Evolutionary conservation across 2,113 vertebrate species (phyloP), one percentile per base, ranked within the genome.

Genomic region (Hypanus sabinus): DNA sequence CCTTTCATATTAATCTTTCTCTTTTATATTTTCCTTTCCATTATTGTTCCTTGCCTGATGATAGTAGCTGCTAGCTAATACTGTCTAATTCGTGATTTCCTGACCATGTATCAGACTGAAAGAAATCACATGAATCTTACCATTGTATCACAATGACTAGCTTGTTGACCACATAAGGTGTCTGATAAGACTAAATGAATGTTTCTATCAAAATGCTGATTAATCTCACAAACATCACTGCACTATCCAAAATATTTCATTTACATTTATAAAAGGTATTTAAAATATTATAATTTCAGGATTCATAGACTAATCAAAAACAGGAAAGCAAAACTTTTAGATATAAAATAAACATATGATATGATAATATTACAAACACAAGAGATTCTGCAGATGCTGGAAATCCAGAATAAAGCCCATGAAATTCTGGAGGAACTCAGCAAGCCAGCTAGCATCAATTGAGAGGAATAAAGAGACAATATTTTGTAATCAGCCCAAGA

Each of bases 1-100:
- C 96, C 96, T 96, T 96, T 96, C 96, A 96, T 97, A 96, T 96
- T 96, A 95, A 93, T 95, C 96, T 97, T 97, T 97, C 96, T 97
- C 97, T 97, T 97, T 97, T 97, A 97, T 96, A 96, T 96, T 97
- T 96, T 96, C 95, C 96, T 96, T 95, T 96, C 62, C 68, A 81
- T 85, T 94, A 95, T 93, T 73, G 38, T 12, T 93, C 22, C 0
- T 46, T 55, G 33, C 24, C 68, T 55, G 33, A 46, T 93, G 38
- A 55, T 73, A 70, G 93, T 94, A 94, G 95, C 96, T 95, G 94
- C 94, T 93, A 95, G 96, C 95, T 94, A 94, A 94, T 95, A 93
- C 83, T 81, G 12, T 27, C 70, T 71, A 62, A 90, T 62, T 62
- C n/a, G 33, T 18, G 57, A 65, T n/a, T 90, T 33, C 60, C 85